phyloP scores from a whole-genome alignment of 1,140 invertebrate genomes.

The Leguminivora glycinivorella region DNA sequence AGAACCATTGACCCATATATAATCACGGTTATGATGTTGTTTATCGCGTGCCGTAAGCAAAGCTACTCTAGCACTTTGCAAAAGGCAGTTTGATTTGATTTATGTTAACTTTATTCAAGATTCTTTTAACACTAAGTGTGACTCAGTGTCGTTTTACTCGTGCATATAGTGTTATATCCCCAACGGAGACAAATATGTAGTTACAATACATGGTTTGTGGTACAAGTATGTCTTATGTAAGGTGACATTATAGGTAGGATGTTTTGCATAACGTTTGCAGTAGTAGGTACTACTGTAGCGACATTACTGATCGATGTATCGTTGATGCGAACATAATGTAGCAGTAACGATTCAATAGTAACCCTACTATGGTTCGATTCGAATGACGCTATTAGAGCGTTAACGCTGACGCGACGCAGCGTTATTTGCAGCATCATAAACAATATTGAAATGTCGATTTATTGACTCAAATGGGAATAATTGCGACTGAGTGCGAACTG shows the following conservation, averaged over 20 bases:
- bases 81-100: constrained; percentile 6
- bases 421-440: constrained; percentile 10
- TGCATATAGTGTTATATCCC: neutral
- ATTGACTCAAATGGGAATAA: neutral
- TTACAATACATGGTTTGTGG: neutral
- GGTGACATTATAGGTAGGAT: too few relatives aligned
- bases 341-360: too few relatives aligned
- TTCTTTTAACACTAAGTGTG: neutral
- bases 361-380: too few relatives aligned
- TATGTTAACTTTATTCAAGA: neutral
- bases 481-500: neutral
- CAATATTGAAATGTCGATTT: neutral
- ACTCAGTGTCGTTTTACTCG: neutral
- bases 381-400: neutral
- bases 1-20: constrained; percentile 67
- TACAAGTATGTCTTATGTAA: neutral
- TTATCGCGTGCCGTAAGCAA: constrained; percentile 49
- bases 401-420: neutral
- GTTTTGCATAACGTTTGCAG: too few relatives aligned
- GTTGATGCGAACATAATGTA: too few relatives aligned
- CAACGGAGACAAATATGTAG: neutral
- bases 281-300: too few relatives aligned
- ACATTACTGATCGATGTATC: too few relatives aligned
- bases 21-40: constrained; percentile 63
- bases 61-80: constrained; percentile 33